Evolutionary conservation across 1,140 invertebrate species (phyloP).

Genomic region (Drosophila varians): DNA sequence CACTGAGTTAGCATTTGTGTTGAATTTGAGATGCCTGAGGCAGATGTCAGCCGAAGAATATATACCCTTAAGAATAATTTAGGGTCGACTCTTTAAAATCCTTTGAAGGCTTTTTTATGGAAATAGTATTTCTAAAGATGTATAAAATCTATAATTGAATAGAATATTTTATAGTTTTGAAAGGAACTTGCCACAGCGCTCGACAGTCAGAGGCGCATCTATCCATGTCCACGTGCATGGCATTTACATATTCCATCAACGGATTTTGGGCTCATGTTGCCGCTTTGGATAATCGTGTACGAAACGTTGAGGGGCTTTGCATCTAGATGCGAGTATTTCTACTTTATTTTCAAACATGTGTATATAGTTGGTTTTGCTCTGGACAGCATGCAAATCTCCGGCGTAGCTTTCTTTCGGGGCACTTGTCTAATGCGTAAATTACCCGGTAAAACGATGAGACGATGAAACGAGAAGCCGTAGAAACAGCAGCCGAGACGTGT

Average conservation of each 20-base stretch:
- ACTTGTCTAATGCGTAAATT: constrained; percentile 77
- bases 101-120: too few relatives aligned
- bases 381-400: constrained; percentile 67
- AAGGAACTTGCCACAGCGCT: constrained; percentile 13
- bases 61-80: too few relatives aligned
- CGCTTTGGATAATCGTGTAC: constrained; percentile 54
- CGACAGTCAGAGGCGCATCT: constrained; percentile 34
- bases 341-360: neutral
- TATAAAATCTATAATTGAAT: neutral
- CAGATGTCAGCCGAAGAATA: constrained; percentile 12
- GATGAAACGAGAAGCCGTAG: constrained; percentile 20
- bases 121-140: too few relatives aligned
- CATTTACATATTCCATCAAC: constrained; percentile 68
- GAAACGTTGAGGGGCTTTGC: constrained; percentile 60
- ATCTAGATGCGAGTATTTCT: constrained; percentile 49
- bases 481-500: constrained; percentile 35
- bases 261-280: constrained; percentile 46
- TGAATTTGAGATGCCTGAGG: neutral
- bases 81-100: too few relatives aligned
- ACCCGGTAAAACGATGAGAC: constrained; percentile 39
- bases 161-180: neutral
- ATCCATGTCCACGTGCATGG: constrained; percentile 47
- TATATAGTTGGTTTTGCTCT: neutral
- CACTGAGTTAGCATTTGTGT: constrained; percentile 6
- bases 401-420: constrained; percentile 72